Base-by-base conservation (phyloP, 2,888 invertebrate species). In the Blastobasis adustella region DNA sequence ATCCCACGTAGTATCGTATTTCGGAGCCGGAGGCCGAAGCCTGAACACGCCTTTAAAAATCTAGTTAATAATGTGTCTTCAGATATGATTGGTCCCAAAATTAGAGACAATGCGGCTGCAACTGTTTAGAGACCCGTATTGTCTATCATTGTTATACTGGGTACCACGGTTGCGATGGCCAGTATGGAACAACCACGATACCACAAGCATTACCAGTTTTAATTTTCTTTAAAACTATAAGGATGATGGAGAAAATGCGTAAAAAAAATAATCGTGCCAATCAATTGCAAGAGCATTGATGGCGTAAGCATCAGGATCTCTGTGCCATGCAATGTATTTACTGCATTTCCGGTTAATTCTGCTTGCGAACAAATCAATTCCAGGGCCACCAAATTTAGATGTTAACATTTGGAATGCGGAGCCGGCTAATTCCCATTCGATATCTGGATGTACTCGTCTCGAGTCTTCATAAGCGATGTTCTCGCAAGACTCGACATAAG, bases 361-460 rank as follows among this genome's bases (percentile, higher is more conserved):
- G 40, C 54, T 50, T 4, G 55, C 60, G 43, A 58, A 59, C 0
- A 62, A 39, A 49, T 62, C 62, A 7, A 60, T 54, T 7, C 51
- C 10, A 3, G 59, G 58, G 5, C 36, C 6, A 3, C 57, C 55
- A 41, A 59, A 58, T 5, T 6, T 36, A 8, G 36, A 0, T 8
- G 36, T 45, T 10, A 58, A 47, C 40, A 50, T 46, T 10, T 37
- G 2, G 53, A 49, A 60, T 3, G 45, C 47, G 5, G 10, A 6
- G 4, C 44, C 6, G 8, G 36, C 37, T 7, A 60, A 36, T 39
- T 55, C 53, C 56, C 57, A 58, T 39, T 58, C 58, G 4, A 51
- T 59, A 36, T 60, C 59, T 5, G n/a, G n/a, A n/a, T n/a, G n/a
- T n/a, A n/a, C n/a, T n/a, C n/a, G n/a, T n/a, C n/a, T n/a, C n/a